Evolutionary conservation across 2,113 vertebrate species (phyloP).

Genomic region (Motacilla alba): DNA sequence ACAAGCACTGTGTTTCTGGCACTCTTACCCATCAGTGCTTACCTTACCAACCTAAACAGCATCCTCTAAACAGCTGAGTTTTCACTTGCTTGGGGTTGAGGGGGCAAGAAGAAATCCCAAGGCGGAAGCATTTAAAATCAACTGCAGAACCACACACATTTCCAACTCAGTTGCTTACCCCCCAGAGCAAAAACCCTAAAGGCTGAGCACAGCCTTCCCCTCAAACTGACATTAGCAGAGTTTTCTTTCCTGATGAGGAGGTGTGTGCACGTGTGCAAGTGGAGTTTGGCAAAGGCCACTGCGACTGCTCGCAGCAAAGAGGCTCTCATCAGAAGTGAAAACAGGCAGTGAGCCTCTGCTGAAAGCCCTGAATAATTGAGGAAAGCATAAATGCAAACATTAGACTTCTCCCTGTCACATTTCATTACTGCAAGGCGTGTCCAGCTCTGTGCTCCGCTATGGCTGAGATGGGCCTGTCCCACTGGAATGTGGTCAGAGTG

Average conservation of each 20-base stretch:
- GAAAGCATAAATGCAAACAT: slow-evolving; percentile 22
- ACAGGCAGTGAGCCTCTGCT: background rate
- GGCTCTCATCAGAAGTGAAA: slow-evolving; percentile 1
- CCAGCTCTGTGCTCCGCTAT: background rate
- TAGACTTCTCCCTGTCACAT: background rate
- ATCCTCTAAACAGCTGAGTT: background rate
- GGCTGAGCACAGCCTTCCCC: background rate
- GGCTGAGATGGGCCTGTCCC: background rate
- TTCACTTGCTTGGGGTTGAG: background rate
- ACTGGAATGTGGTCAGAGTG: background rate
- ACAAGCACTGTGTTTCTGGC: background rate
- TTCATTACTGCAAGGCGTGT: background rate
- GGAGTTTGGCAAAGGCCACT: background rate
- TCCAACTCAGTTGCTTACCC: background rate
- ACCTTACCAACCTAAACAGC: background rate
- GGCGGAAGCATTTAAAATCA: background rate
- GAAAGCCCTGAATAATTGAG: slow-evolving; percentile 52
- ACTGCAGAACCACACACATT: background rate
- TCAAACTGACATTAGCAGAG: background rate
- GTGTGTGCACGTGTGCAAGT: rapidly evolving
- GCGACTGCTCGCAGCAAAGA: background rate
- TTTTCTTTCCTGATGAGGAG: background rate
- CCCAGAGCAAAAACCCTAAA: background rate
- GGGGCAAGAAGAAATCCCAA: background rate
- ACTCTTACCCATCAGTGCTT: background rate